Evolutionary conservation across 2,113 vertebrate genomes (phyloP).

Genomic region (Scytalopus superciliaris): DNA sequence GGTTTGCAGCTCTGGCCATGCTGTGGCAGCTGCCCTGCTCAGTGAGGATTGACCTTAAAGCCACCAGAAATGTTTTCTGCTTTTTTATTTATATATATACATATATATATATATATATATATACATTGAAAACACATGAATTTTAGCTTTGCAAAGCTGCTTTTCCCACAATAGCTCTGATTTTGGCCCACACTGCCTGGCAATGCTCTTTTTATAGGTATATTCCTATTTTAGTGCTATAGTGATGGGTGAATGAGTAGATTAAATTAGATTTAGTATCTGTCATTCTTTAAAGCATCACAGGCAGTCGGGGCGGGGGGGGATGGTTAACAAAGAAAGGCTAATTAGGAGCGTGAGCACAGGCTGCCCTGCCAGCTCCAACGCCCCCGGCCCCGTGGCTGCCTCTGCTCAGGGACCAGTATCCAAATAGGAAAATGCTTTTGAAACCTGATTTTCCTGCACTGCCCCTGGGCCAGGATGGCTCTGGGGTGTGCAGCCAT

Average conservation of each 20-base stretch:
- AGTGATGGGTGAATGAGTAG: constrained; percentile 54
- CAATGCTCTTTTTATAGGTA: constrained; percentile 58
- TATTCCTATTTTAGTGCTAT: constrained; percentile 47
- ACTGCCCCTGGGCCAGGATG: background rate
- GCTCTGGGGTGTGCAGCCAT: background rate
- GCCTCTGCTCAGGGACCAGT: background rate
- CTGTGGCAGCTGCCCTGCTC: background rate
- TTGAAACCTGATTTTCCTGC: background rate
- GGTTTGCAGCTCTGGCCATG: background rate
- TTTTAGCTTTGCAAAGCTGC: constrained; percentile 32
- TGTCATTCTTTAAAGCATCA: constrained; percentile 25
- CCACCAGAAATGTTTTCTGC: background rate
- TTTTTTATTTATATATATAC: background rate
- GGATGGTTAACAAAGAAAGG: background rate
- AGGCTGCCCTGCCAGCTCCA: background rate
- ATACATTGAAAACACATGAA: constrained; percentile 23
- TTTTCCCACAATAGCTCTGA: constrained; percentile 45
- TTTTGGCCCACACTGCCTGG: constrained; percentile 56
- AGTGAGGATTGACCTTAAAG: background rate
- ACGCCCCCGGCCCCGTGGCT: background rate
- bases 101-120: background rate
- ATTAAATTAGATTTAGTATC: constrained; percentile 53
- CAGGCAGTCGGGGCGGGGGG: background rate
- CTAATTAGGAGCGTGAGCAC: background rate
- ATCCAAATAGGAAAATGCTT: background rate